Conservation (phyloP, 2,888 invertebrate genomes). For the Melanargia galathea region DNA sequence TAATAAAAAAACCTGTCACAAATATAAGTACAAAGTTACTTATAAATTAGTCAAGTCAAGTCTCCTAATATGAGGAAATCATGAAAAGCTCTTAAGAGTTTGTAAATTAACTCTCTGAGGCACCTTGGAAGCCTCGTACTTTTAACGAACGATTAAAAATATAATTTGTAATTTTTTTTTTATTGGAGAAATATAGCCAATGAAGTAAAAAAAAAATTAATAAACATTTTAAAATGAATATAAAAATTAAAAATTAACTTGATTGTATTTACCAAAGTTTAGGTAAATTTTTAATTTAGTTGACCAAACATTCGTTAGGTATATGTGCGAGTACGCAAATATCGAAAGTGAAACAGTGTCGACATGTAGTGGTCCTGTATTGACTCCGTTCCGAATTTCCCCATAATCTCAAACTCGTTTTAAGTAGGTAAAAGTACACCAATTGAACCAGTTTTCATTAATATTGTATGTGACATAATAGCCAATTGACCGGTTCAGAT, state of each 20-base stretch:
- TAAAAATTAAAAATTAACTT: neutral
- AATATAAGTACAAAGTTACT: no score
- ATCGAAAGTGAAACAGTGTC: slow-evolving; percentile 64
- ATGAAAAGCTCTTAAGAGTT: no score
- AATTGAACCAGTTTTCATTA: slow-evolving; percentile 22
- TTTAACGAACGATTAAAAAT: no score
- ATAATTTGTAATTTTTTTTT: no score
- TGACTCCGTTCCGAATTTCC: slow-evolving; percentile 68
- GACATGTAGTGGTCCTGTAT: slow-evolving; percentile 54
- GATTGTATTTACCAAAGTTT: neutral
- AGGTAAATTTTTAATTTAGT: neutral
- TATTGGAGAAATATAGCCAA: no score
- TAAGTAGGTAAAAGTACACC: slow-evolving; percentile 49
- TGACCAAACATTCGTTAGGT: slow-evolving; percentile 8
- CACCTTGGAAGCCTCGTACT: no score
- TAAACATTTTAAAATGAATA: no score
- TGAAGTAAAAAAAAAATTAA: no score
- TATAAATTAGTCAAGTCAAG: no score
- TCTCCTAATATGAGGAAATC: no score
- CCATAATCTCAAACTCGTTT: slow-evolving; percentile 55
- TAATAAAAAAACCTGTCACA: no score
- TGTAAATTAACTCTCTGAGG: no score
- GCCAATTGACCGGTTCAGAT: slow-evolving; percentile 19
- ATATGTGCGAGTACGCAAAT: slow-evolving; percentile 44
- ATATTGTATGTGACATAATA: slow-evolving; percentile 23